phyloP scores from a whole-genome alignment of 2,888 invertebrate genomes.

The Idaea straminata region DNA sequence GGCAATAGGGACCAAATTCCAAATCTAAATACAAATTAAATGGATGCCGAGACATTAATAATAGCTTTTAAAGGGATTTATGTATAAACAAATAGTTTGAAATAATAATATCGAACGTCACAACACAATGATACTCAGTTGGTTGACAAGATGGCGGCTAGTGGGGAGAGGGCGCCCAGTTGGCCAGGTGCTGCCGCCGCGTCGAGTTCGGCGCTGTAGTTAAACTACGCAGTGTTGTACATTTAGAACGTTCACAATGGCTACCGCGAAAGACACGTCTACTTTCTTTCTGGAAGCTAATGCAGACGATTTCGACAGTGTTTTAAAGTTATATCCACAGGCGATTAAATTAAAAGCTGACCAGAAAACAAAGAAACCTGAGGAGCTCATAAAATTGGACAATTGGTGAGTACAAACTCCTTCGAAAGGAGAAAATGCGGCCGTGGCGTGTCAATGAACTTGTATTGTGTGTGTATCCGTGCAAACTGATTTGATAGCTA shows the following conservation, averaged over 20 bases:
- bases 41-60: conserved; percentile 23
- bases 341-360: conserved; percentile 94
- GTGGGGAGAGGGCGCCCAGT: conserved; percentile 80
- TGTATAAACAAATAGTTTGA: conserved; percentile 49
- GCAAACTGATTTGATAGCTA: conserved; percentile 82
- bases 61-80: conserved; percentile 28
- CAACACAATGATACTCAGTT: conserved; percentile 63
- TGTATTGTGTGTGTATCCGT: conserved; percentile 82
- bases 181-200: conserved; percentile 81
- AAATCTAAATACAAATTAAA: background rate
- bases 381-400: conserved; percentile 96
- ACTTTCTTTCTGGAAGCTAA: conserved; percentile 96
- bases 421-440: conserved; percentile 80
- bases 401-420: conserved; percentile 90
- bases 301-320: conserved; percentile 92
- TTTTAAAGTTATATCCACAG: conserved; percentile 94
- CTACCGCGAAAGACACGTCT: conserved; percentile 93
- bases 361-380: conserved; percentile 94
- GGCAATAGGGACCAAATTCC: conserved; percentile 22
- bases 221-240: conserved; percentile 80
- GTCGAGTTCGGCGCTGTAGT: conserved; percentile 80
- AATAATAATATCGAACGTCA: conserved; percentile 78
- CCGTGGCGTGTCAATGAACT: conserved; percentile 82
- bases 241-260: conserved; percentile 86
- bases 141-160: conserved; percentile 76